Evolutionary conservation across 2,113 vertebrate genomes (phyloP).

Genomic region (Nycticebus coucang): DNA sequence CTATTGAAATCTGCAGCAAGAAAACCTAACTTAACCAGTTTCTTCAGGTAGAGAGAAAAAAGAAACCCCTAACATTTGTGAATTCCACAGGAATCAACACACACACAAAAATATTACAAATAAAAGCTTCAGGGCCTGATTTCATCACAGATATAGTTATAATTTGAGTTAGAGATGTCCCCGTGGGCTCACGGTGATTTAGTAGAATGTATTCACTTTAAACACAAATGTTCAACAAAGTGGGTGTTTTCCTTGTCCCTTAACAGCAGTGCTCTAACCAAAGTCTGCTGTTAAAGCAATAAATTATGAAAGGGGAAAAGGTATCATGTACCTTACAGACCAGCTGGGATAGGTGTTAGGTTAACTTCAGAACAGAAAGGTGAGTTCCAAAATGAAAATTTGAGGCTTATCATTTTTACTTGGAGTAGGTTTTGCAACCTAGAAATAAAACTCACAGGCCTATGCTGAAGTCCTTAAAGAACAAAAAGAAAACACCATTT

Average conservation of each 20-base stretch:
- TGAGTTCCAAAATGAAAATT: conserved; percentile 26
- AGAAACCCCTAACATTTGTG: not conserved
- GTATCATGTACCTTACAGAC: conserved; percentile 57
- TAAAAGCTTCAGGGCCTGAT: not conserved
- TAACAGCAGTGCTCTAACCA: conserved; percentile 57
- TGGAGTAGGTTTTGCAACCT: not conserved
- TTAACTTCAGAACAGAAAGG: conserved; percentile 51
- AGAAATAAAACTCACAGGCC: not conserved
- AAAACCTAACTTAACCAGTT: not conserved
- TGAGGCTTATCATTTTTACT: not conserved
- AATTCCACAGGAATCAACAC: conserved; percentile 32
- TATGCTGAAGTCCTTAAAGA: not conserved
- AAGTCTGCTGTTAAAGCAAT: conserved; percentile 62
- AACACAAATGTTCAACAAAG: conserved; percentile 70
- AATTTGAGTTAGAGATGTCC: conserved; percentile 47
- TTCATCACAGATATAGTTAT: conserved; percentile 49
- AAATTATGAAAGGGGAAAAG: conserved; percentile 65
- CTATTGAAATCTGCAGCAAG: not conserved
- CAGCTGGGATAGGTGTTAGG: conserved; percentile 61
- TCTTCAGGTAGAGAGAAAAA: not conserved
- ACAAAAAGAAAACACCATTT: not conserved
- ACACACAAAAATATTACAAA: not conserved
- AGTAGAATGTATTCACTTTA: conserved; percentile 50
- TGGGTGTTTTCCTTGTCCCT: conserved; percentile 66
- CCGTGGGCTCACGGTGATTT: conserved; percentile 35